phyloP scores from a whole-genome alignment of 2,113 vertebrate genomes.

The Rhizomys pruinosus region DNA sequence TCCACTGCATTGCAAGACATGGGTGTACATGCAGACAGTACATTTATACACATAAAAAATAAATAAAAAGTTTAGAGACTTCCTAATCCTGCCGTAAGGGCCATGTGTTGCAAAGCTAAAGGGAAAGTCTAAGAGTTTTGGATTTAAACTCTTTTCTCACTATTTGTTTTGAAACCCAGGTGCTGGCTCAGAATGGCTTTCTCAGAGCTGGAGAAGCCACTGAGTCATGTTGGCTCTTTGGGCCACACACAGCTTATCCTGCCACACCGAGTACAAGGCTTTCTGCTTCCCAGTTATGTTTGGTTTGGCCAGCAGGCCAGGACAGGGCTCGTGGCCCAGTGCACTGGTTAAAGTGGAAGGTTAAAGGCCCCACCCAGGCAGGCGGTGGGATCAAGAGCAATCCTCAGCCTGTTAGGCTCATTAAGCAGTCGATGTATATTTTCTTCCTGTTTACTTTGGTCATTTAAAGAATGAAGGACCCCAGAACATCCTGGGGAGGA shows the following conservation, averaged over 20 bases:
- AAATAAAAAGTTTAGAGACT: not conserved
- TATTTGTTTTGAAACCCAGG: not conserved
- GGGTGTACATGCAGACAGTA: no score
- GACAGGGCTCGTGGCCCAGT: not conserved
- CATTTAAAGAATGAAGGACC: not conserved
- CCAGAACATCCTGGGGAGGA: not conserved
- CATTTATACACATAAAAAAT: no score
- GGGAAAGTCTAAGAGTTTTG: not conserved
- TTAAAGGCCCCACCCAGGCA: not conserved
- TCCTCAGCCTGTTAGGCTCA: not conserved
- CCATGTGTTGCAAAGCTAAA: not conserved
- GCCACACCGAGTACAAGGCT: not conserved
- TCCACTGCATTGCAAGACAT: no score
- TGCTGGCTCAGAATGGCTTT: not conserved
- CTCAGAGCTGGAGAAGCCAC: not conserved
- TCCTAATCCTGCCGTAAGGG: no score
- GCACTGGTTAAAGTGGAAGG: not conserved
- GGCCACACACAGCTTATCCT: not conserved
- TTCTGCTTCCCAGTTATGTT: not conserved
- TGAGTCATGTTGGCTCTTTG: not conserved
- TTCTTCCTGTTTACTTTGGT: not conserved
- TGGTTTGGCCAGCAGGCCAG: not conserved
- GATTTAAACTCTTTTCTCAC: not conserved
- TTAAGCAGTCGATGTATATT: not conserved
- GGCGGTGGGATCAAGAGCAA: not conserved